Conservation (phyloP, 2,113 vertebrate species). For the Etia nguti region DNA sequence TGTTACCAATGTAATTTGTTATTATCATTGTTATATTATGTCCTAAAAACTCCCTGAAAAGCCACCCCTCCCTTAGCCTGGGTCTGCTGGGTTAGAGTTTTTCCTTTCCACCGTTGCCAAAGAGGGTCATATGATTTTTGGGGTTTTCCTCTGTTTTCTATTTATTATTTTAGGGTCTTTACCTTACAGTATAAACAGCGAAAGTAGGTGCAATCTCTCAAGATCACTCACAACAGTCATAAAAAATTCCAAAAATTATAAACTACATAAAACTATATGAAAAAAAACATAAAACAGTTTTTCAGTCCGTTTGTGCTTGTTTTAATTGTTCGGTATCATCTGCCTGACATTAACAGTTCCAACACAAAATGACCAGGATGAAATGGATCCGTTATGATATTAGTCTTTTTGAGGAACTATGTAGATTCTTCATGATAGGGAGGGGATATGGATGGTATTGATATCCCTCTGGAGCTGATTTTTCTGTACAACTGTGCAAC, state of each 20-base stretch:
- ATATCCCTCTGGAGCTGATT: fast-evolving
- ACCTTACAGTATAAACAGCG: not conserved
- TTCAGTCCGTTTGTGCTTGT: no score
- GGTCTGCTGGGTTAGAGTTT: no score
- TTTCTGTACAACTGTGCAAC: not conserved
- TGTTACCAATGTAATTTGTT: not conserved
- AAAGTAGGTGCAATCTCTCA: not conserved
- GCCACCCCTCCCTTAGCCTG: not conserved
- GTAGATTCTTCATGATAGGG: not conserved
- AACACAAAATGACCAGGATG: not conserved
- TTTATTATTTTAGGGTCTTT: not conserved
- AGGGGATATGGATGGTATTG: not conserved
- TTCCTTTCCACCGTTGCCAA: no score
- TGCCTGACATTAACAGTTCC: no score
- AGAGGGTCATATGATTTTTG: not conserved
- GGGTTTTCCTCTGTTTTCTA: not conserved
- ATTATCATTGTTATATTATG: not conserved
- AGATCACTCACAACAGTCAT: not conserved
- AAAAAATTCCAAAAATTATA: not conserved
- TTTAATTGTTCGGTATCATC: no score
- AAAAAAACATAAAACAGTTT: no score
- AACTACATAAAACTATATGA: not conserved
- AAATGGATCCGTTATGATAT: not conserved
- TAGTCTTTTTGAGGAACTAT: not conserved
- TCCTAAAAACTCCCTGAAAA: not conserved